Conservation (phyloP, 2,888 invertebrate genomes). For the Epistrophella euchroma region DNA sequence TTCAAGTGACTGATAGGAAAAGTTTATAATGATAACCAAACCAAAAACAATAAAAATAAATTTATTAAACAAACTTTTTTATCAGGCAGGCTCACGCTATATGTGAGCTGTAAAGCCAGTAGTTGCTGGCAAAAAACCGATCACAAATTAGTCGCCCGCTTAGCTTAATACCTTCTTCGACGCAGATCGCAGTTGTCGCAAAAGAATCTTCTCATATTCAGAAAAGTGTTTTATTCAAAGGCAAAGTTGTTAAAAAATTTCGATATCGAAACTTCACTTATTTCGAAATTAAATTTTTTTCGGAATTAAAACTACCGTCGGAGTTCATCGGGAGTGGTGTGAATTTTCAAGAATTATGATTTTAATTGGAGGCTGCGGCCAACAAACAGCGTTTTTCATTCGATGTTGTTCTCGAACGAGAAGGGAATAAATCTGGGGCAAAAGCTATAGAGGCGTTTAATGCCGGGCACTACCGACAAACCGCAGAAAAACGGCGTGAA, state of each 20-base stretch:
- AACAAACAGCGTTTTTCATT: conserved; percentile 10
- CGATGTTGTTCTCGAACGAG: conserved; percentile 58
- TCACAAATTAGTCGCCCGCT: conserved; percentile 75
- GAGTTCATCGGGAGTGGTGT: conserved; percentile 19
- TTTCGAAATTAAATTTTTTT: neutral
- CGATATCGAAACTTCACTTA: conserved; percentile 22
- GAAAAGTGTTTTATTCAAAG: conserved; percentile 9
- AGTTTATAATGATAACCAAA: conserved; percentile 75
- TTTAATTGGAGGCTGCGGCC: conserved; percentile 30
- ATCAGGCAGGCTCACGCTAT: conserved; percentile 66
- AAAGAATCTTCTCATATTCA: conserved; percentile 12
- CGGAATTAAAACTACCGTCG: conserved; percentile 18
- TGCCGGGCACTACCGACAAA: conserved; percentile 54
- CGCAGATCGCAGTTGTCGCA: conserved; percentile 53
- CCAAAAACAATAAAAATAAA: conserved; percentile 48
- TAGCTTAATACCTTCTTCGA: conserved; percentile 70
- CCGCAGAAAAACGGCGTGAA: conserved; percentile 67
- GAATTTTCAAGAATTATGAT: conserved; percentile 44
- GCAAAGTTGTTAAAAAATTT: neutral
- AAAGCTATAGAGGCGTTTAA: conserved; percentile 68
- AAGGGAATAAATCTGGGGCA: conserved; percentile 63
- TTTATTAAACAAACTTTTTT: conserved; percentile 70
- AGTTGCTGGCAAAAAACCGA: conserved; percentile 75
- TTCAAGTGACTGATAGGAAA: conserved; percentile 68
- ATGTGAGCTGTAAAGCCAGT: conserved; percentile 67